Conservation (phyloP, 2,113 vertebrate genomes). For the Vulpes vulpes region DNA sequence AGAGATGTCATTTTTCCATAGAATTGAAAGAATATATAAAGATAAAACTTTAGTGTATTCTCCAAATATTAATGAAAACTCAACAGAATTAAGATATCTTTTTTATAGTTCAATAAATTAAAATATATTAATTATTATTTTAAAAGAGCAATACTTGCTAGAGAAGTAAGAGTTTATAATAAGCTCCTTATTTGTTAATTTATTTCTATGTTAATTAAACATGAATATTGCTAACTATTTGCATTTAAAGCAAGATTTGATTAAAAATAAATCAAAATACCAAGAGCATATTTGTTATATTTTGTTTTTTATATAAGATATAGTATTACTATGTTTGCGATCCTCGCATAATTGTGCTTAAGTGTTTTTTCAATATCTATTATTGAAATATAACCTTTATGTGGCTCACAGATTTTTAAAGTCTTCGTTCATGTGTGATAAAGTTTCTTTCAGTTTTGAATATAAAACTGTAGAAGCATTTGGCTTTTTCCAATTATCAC, state of each 20-base stretch:
- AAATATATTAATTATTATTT: background rate
- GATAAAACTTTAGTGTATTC: background rate
- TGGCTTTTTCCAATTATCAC: background rate
- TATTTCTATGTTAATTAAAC: background rate
- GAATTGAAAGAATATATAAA: background rate
- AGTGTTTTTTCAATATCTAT: background rate
- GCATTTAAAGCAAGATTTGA: background rate
- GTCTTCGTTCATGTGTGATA: background rate
- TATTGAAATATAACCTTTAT: background rate
- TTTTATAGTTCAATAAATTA: background rate
- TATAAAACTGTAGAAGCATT: background rate
- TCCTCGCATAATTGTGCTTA: background rate
- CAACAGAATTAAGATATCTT: background rate
- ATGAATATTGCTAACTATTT: background rate
- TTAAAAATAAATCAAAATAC: background rate
- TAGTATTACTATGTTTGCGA: background rate
- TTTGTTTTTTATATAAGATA: background rate
- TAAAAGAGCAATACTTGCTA: background rate
- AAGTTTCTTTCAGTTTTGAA: background rate
- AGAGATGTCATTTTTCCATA: background rate
- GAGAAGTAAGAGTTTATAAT: background rate
- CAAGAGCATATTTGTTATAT: background rate
- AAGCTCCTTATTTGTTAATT: background rate
- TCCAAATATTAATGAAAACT: background rate
- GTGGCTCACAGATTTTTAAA: background rate